These are phyloP conservation scores for Daubentonia madagascariensis DNA, from an alignment of 2,113 vertebrate genomes.

Conservation along the genomic window DNA sequence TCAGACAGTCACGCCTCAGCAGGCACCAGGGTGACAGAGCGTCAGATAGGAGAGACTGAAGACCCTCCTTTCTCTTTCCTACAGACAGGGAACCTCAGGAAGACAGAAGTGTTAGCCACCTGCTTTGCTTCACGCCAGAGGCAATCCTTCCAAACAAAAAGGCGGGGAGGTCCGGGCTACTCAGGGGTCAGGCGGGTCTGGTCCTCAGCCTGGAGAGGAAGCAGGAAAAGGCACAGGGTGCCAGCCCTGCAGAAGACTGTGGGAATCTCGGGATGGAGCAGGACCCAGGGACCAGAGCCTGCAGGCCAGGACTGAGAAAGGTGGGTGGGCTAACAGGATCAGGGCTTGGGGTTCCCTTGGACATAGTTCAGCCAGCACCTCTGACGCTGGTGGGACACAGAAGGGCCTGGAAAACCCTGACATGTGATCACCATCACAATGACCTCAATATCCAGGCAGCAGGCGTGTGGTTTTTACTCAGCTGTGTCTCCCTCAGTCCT, in stretches of 20 bases:
- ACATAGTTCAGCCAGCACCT: background rate
- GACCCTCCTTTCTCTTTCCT: accelerated
- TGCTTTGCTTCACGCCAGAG: background rate
- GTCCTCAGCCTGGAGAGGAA: background rate
- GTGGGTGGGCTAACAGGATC: accelerated
- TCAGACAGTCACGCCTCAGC: accelerated
- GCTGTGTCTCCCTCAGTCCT: background rate
- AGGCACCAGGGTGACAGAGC: accelerated
- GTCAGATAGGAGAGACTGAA: accelerated
- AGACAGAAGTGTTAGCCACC: background rate
- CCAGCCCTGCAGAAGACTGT: background rate
- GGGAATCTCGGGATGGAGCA: accelerated
- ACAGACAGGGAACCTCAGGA: no score
- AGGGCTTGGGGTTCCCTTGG: background rate
- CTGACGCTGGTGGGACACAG: background rate
- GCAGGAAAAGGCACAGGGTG: accelerated
- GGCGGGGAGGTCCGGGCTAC: accelerated
- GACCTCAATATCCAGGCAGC: background rate
- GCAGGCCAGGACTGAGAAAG: background rate
- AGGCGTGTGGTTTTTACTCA: background rate
- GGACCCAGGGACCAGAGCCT: accelerated
- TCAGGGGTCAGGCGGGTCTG: no score
- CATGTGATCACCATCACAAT: background rate
- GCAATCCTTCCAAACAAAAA: background rate
- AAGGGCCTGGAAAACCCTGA: background rate